Base-by-base conservation (phyloP, 2,888 invertebrate genomes). In the Drymonia ruficornis region DNA sequence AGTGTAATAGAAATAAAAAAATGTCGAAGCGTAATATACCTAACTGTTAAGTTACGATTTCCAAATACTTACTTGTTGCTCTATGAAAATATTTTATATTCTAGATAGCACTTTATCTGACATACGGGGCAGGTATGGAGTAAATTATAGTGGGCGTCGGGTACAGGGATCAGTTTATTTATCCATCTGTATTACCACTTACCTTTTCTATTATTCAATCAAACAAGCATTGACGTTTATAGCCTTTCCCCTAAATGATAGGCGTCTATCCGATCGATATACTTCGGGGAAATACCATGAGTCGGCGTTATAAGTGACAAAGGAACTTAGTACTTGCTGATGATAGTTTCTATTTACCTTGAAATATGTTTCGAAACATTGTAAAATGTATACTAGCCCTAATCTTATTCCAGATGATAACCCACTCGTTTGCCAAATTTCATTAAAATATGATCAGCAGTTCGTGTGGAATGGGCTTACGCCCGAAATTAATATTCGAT, bases 231-330 rank as follows among this genome's bases (percentile, higher is more conserved):
- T 80, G 77, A 78, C 81, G 82, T 81, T 80, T 87, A 83, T 82
- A 78, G 74, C 76, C 70, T 70, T 76, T 76, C 78, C 86, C 86
- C 80, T 83, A 81, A 83, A 84, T 82, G 71, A 83, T 82, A 73
- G 73, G 71, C 70, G 72, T 63, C 68, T 58, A 53, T 63, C 50
- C 76, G 79, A 84, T 89, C 88, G 78, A 89, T 87, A 76, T 60
- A 74, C 71, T 77, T 78, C 55, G 67, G 86, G 89, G 84, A 80
- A 88, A 89, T 83, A 82, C 89, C 87, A 81, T 76, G 81, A 85
- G 68, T 84, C 76, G 78, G 61, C 76, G 64, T 62, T 70, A 62
- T 57, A 65, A 63, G 67, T 63, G 55, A 67, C 60, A 61, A 63
- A 56, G 53, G 49, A 56, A 63, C 52, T 43, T 50, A 23, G 31